A percentile compares a stretch with the other conserved stretches of the same genome.
Evolutionary conservation across 1,140 invertebrate species (phyloP).

Genomic region (Propsilocerus akamusi): DNA sequence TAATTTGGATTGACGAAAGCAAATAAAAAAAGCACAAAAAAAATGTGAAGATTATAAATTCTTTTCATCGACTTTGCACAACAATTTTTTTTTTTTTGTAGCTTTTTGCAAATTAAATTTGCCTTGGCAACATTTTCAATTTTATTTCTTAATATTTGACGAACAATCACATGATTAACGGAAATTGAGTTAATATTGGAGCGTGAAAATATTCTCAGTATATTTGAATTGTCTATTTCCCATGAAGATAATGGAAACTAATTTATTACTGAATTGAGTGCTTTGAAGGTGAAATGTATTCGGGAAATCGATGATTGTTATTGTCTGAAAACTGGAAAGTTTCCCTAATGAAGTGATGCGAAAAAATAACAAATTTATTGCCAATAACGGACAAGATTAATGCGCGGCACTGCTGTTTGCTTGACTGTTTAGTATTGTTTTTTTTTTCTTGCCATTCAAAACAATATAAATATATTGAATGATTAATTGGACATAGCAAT

Average conservation of each 20-base stretch:
- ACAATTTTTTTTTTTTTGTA: too few relatives aligned
- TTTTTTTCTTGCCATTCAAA: not conserved
- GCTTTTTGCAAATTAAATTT: too few relatives aligned
- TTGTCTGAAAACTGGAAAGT: not conserved
- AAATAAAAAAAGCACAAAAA: too few relatives aligned
- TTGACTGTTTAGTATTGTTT: not conserved
- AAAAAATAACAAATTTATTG: conserved; percentile 1
- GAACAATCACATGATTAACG: too few relatives aligned
- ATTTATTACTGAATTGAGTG: not conserved
- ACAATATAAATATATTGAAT: not conserved
- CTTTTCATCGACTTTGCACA: too few relatives aligned
- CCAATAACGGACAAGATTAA: conserved; percentile 2
- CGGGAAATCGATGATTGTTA: conserved; percentile 2
- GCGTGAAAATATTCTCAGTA: not conserved
- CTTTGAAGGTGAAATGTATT: conserved; percentile 1
- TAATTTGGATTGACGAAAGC: not conserved
- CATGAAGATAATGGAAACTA: not conserved
- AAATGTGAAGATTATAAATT: too few relatives aligned
- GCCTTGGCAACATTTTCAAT: too few relatives aligned
- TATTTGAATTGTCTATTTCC: not conserved
- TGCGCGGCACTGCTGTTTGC: not conserved
- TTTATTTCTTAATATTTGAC: too few relatives aligned
- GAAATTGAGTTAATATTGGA: conserved; percentile 1
- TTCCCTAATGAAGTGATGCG: conserved; percentile 1
- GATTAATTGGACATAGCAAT: conserved; percentile 1